Evolutionary conservation across 2,797 vertebrate species (phyloP).

Genomic region (Platyrinchus mystaceus): DNA sequence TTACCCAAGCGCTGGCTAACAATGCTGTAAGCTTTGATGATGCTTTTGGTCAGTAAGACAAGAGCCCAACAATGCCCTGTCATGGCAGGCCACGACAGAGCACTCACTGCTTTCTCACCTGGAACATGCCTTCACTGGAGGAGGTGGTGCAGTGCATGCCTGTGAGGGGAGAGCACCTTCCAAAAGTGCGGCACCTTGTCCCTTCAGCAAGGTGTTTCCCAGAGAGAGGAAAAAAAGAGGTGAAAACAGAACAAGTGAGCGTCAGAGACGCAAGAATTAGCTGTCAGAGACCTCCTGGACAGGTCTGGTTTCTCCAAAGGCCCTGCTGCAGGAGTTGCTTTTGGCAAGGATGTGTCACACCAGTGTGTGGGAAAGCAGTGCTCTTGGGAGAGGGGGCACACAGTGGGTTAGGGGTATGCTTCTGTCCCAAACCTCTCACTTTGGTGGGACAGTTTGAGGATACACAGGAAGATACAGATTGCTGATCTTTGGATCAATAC

Average conservation of each 20-base stretch:
- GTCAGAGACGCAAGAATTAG: not conserved
- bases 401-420: not conserved
- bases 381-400: not conserved
- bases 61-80: not conserved
- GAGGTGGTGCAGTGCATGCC: not conserved
- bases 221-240: not conserved
- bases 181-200: not conserved
- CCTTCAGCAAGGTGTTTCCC: not conserved
- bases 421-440: not conserved
- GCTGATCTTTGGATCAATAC: not conserved
- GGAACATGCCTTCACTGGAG: not conserved
- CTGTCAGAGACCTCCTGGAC: not conserved
- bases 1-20: not conserved
- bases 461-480: not conserved
- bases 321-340: not conserved
- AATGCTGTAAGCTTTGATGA: not conserved
- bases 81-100: not conserved
- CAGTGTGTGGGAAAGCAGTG: not conserved
- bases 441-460: not conserved
- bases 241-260: not conserved
- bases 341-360: not conserved
- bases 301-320: not conserved
- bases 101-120: not conserved
- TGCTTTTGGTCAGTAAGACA: not conserved
- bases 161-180: fast-evolving